Percentiles rank a stretch among this genome's conserved stretches.
phyloP scores from a whole-genome alignment of 2,888 invertebrate species.

The Lithodes maja region DNA sequence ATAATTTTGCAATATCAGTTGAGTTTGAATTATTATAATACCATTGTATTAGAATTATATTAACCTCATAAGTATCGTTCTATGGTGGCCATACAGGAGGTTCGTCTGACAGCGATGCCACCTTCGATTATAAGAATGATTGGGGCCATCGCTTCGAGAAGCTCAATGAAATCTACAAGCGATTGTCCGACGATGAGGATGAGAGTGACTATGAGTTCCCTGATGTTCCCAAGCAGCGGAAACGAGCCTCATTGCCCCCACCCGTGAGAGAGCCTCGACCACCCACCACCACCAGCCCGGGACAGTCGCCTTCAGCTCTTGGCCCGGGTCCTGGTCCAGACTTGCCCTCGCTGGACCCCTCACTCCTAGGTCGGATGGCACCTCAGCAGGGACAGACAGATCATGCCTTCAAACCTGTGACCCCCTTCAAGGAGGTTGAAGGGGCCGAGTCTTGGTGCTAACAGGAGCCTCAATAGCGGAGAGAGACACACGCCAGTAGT shows the following conservation, averaged over 20 bases:
- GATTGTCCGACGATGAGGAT: conserved; percentile 50
- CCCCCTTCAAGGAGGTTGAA: conserved; percentile 7
- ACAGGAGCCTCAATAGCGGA: neutral
- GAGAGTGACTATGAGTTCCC: conserved; percentile 68
- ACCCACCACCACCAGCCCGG: conserved; percentile 7
- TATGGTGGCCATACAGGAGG: conserved; percentile 8
- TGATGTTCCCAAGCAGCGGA: conserved; percentile 32
- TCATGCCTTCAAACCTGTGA: conserved; percentile 58
- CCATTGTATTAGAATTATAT: too few relatives aligned
- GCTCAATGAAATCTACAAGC: conserved; percentile 61
- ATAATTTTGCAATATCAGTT: too few relatives aligned
- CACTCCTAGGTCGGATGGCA: neutral
- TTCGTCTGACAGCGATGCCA: conserved; percentile 43
- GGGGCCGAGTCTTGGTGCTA: conserved; percentile 70
- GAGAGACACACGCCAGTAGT: neutral
- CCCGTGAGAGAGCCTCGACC: conserved; percentile 7
- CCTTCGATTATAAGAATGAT: conserved; percentile 61
- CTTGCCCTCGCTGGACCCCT: conserved; percentile 4
- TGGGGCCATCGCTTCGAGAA: conserved; percentile 68
- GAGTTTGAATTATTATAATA: too few relatives aligned
- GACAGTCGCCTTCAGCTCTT: conserved; percentile 33
- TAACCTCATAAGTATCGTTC: too few relatives aligned
- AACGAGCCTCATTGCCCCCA: conserved; percentile 23
- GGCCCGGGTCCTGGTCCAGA: conserved; percentile 7
- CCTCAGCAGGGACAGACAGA: conserved; percentile 8